These are phyloP conservation scores for Dynastes maya DNA, from an alignment of 2,888 invertebrate species.

Conservation along the genomic window DNA sequence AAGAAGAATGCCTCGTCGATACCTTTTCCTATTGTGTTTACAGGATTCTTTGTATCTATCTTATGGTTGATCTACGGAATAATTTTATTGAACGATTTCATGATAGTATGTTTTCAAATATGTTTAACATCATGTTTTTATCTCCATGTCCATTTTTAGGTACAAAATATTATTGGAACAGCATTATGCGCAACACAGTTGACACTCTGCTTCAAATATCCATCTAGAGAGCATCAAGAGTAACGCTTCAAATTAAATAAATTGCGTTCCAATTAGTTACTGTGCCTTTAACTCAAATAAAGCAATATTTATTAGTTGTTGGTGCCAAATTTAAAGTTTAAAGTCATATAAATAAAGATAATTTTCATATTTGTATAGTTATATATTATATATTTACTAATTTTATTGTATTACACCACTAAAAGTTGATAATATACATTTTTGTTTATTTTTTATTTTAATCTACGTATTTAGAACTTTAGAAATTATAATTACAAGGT, in stretches of 20 bases:
- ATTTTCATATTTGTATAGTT: too few species aligned
- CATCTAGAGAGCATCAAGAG: constrained; percentile 62
- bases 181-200: constrained; percentile 77
- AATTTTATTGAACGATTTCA: constrained; percentile 82
- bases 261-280: not conserved
- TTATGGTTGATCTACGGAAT: constrained; percentile 89
- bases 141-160: constrained; percentile 68
- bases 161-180: constrained; percentile 82
- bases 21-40: constrained; percentile 90
- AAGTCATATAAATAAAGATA: not conserved
- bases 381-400: too few species aligned
- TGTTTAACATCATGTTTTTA: constrained; percentile 16
- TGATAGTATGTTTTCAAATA: constrained; percentile 77
- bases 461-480: too few species aligned
- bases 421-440: too few species aligned
- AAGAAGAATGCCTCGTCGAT: constrained; percentile 89
- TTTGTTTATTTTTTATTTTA: too few species aligned
- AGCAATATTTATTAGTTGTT: not conserved
- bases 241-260: not conserved
- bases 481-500: too few species aligned
- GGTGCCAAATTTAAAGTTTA: constrained; percentile 13
- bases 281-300: constrained; percentile 7
- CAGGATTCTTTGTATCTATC: constrained; percentile 84
- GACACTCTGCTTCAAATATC: constrained; percentile 80
- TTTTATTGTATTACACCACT: too few species aligned